Conservation (phyloP, 1,140 invertebrate species). For the Tenebrio molitor region DNA sequence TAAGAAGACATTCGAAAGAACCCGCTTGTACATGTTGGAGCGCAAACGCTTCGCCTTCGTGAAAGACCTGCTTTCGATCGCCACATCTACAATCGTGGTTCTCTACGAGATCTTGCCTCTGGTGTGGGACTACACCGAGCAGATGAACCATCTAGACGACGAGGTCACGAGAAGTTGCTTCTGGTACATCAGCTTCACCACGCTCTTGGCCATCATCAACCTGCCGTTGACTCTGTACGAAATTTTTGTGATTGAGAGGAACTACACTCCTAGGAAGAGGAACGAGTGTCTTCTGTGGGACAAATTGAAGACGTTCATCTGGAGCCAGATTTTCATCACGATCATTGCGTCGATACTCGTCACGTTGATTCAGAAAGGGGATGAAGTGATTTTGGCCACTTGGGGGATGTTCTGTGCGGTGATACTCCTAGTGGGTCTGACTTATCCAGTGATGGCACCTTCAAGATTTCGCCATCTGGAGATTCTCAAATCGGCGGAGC, state of each 20-base stretch:
- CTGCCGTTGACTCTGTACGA: slow-evolving; percentile 7
- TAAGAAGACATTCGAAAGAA: neutral
- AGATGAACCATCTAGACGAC: neutral
- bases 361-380: neutral
- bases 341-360: neutral
- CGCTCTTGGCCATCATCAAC: neutral
- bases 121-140: neutral
- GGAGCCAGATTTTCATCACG: neutral
- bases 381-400: neutral
- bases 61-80: neutral
- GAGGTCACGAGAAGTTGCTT: neutral
- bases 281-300: slow-evolving; percentile 7
- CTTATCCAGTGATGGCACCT: neutral
- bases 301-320: slow-evolving; percentile 1
- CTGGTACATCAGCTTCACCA: slow-evolving; percentile 3
- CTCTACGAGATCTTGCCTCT: neutral
- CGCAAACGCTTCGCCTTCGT: neutral
- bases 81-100: neutral
- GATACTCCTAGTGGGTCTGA: neutral
- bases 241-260: neutral
- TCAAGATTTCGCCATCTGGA: slow-evolving; percentile 1
- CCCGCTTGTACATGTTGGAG: neutral
- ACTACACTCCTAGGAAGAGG: neutral
- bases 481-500: too few species aligned
- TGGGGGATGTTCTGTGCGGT: neutral